Conservation (phyloP, 2,888 invertebrate genomes). For the Blastobasis adustella region DNA sequence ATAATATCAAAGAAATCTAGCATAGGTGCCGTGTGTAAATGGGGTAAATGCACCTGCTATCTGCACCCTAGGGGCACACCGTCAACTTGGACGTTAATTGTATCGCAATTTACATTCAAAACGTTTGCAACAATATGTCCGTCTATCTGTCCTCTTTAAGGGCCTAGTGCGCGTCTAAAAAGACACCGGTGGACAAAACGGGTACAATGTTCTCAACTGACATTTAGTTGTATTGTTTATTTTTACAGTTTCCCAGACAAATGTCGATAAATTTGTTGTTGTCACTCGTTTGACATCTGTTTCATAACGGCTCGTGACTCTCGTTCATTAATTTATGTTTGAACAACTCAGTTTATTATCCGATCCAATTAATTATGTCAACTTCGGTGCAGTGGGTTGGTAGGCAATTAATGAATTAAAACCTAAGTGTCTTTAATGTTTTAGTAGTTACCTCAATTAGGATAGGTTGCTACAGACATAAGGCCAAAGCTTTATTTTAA, state of each 20-base stretch:
- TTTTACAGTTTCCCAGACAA: conserved; percentile 17
- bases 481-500: too few species aligned
- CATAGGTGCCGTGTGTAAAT: not conserved
- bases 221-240: conserved; percentile 25
- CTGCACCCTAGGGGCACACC: conserved; percentile 20
- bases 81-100: conserved; percentile 29
- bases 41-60: conserved; percentile 32
- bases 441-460: too few species aligned
- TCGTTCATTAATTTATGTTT: too few species aligned
- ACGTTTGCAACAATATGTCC: conserved; percentile 29
- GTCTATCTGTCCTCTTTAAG: conserved; percentile 39
- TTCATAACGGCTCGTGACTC: conserved; percentile 8
- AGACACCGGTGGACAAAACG: conserved; percentile 15
- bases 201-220: conserved; percentile 9
- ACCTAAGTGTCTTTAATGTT: too few species aligned
- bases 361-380: too few species aligned
- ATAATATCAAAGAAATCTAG: too few species aligned
- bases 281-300: conserved; percentile 19
- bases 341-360: too few species aligned
- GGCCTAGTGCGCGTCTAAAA: conserved; percentile 44
- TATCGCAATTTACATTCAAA: conserved; percentile 39
- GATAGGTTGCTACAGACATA: too few species aligned
- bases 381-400: too few species aligned
- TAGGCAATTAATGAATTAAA: too few species aligned
- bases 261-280: conserved; percentile 20